Evolutionary conservation across 1,140 invertebrate species (phyloP), one percentile per base, ranked within the genome.

Genomic region (Zaprionus capensis): DNA sequence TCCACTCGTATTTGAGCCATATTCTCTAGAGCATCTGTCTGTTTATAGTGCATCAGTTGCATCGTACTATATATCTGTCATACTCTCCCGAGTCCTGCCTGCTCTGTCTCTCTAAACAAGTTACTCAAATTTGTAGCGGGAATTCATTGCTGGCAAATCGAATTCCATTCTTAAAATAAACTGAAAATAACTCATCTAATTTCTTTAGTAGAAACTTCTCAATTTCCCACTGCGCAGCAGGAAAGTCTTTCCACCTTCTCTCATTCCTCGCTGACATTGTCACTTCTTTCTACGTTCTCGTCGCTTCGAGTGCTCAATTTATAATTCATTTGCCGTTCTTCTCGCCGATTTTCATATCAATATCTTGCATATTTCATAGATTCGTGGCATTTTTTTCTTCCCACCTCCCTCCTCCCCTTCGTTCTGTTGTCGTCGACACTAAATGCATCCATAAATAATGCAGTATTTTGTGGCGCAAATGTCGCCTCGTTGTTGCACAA

Each of bases 281-380:
- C 58, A 31, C 7, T 17, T 15, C 63, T 53, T 38, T 15, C 63
- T 59, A 22, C 34, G 24, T 17, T n/a, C 38, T n/a, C 38, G 49
- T 20, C 34, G 31, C 22, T 6, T 51, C 44, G 28, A 44, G 55
- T 58, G 17, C 31, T 28, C 46, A 38, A 76, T 76, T 76, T 72
- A 72, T 72, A 66, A 76, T 72, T 76, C 69, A 76, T 72, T 76
- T 72, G 46, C 24, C 61, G 28, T 58, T 67, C 36, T 22, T 44
- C n/a, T 71, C 44, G 38, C 31, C 72, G 56, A 63, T 63, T 63
- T 74, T 76, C 34, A 71, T 62, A 83, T 80, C 76, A 71, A 80
- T 84, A 78, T 72, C 73, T 44, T 81, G 84, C 71, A 86, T 86
- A 83, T 83, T 86, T 86, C 83, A 86, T 88, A 36, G 56, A 64